These are phyloP conservation scores for Neotoma lepida DNA, from an alignment of 2,113 vertebrate genomes.

Conservation along the genomic window DNA sequence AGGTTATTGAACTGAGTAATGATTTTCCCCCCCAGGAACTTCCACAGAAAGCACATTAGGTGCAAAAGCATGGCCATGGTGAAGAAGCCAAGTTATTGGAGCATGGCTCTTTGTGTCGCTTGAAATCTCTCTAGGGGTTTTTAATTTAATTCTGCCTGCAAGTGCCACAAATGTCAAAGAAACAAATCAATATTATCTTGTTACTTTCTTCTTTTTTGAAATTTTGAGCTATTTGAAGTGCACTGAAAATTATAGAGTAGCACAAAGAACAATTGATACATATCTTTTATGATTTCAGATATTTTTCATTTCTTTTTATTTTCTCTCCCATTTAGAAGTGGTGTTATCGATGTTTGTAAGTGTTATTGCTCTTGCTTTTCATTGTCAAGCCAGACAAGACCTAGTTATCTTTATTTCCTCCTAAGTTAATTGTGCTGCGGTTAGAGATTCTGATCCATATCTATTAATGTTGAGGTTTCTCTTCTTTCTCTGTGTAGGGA, in stretches of 20 bases:
- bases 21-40: slow-evolving; percentile 63
- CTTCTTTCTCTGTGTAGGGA: background rate
- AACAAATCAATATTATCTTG: slow-evolving; percentile 72
- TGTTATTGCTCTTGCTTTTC: slow-evolving; percentile 56
- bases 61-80: background rate
- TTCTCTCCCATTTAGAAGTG: background rate
- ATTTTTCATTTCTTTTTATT: slow-evolving; percentile 49
- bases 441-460: slow-evolving; percentile 48
- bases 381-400: slow-evolving; percentile 34
- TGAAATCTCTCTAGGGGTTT: slow-evolving; percentile 63
- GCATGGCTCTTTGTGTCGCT: slow-evolving; percentile 66
- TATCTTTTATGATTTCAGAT: slow-evolving; percentile 17
- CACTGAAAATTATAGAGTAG: background rate
- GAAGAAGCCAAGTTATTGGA: slow-evolving; percentile 56
- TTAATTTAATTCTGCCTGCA: slow-evolving; percentile 70
- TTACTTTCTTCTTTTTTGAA: slow-evolving; percentile 58
- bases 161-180: slow-evolving; percentile 63
- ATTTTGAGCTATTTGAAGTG: slow-evolving; percentile 59
- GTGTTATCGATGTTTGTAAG: background rate
- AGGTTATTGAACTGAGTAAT: slow-evolving; percentile 72
- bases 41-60: slow-evolving; percentile 58
- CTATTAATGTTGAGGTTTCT: background rate
- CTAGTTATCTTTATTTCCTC: background rate
- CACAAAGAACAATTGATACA: slow-evolving; percentile 2
- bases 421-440: slow-evolving; percentile 15